A percentile compares a stretch with the other conserved stretches of the same genome.
Evolutionary conservation across 1,140 invertebrate species (phyloP).

Genomic region (Orius insidiosus): DNA sequence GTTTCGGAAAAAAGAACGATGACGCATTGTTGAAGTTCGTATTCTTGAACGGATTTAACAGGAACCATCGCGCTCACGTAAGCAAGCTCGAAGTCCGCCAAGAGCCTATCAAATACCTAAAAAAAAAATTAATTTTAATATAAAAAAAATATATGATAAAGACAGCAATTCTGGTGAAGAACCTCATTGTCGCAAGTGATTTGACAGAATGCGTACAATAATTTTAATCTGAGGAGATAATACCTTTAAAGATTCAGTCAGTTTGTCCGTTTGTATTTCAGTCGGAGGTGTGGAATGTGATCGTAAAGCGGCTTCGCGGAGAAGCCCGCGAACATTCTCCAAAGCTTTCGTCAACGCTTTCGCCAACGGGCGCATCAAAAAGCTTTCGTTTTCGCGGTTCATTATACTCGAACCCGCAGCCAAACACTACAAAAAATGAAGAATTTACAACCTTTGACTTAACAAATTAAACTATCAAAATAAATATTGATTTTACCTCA

Average conservation of each 20-base stretch:
- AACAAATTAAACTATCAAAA: neutral
- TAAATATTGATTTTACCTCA: slow-evolving; percentile 42
- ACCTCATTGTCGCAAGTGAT: too few species aligned
- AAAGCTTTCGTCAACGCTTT: slow-evolving; percentile 87
- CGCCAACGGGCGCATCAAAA: slow-evolving; percentile 89
- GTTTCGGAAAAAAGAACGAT: slow-evolving; percentile 96
- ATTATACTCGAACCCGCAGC: slow-evolving; percentile 90
- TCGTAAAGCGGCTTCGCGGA: slow-evolving; percentile 62
- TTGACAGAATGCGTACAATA: too few species aligned
- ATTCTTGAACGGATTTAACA: slow-evolving; percentile 90
- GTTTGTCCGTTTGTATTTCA: slow-evolving; percentile 14
- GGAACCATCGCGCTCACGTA: slow-evolving; percentile 99
- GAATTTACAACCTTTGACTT: too few species aligned
- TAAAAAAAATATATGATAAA: too few species aligned
- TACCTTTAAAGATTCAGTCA: slow-evolving; percentile 31
- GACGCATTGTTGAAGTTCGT: slow-evolving; percentile 89
- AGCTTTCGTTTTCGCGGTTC: slow-evolving; percentile 87
- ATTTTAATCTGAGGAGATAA: neutral
- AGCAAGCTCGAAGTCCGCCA: slow-evolving; percentile 93
- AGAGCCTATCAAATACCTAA: slow-evolving; percentile 77
- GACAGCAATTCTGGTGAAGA: too few species aligned
- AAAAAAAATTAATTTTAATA: too few species aligned
- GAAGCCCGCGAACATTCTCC: slow-evolving; percentile 74
- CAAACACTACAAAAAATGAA: slow-evolving; percentile 50
- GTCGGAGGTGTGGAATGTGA: slow-evolving; percentile 7